These are phyloP conservation scores for Pantherophis alleghaniensis DNA, from an alignment of 2,797 vertebrate species.

Conservation along the genomic window DNA sequence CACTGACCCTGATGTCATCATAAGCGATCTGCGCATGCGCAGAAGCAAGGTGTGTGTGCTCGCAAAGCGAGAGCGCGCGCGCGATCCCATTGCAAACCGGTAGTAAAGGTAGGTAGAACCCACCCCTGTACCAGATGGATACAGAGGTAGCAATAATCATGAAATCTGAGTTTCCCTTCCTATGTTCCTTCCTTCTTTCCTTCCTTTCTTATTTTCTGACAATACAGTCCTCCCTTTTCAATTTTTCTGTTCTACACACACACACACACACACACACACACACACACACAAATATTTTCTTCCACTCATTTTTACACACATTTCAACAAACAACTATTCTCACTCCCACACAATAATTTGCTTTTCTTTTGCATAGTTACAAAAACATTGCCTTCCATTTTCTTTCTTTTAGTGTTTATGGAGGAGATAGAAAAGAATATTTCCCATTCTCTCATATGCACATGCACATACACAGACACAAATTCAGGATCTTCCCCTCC, in stretches of 20 bases:
- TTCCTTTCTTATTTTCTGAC: too few species aligned
- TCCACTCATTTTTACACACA: background rate
- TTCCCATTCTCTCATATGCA: background rate
- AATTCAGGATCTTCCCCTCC: background rate
- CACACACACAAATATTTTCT: background rate
- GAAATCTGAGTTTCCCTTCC: background rate
- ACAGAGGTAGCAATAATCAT: background rate
- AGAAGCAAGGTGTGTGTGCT: too few species aligned
- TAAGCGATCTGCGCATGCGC: too few species aligned
- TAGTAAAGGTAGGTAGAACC: too few species aligned
- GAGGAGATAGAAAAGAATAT: background rate
- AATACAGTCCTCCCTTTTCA: background rate
- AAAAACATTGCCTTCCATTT: background rate
- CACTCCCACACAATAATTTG: background rate
- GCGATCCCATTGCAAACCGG: too few species aligned
- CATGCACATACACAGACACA: background rate
- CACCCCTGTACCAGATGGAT: background rate
- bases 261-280: background rate
- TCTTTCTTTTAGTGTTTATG: background rate
- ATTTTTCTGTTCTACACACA: background rate
- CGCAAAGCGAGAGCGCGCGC: rapidly evolving
- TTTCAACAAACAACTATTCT: background rate
- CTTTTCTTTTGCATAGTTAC: background rate
- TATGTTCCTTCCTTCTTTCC: background rate
- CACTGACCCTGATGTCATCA: too few species aligned